phyloP scores from a whole-genome alignment of 2,888 invertebrate genomes.

The Chrysomela aeneicollis region DNA sequence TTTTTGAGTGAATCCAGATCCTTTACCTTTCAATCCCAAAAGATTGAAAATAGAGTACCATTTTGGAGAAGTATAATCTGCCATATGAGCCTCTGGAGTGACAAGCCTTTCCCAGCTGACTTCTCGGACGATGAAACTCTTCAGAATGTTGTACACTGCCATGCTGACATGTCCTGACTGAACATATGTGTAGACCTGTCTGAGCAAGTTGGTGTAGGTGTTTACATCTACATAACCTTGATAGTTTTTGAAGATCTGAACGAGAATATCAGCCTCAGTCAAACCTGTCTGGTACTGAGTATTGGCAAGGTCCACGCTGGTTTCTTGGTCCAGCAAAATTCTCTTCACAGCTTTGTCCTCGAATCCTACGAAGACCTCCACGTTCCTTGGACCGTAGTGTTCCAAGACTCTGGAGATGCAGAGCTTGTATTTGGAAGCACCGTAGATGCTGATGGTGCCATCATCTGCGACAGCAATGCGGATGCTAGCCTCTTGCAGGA shows the following conservation, averaged over 20 bases:
- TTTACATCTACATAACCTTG: constrained; percentile 39
- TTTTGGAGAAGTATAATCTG: too few relatives aligned
- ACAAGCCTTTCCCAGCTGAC: too few relatives aligned
- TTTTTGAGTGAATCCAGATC: too few relatives aligned
- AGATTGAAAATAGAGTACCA: too few relatives aligned
- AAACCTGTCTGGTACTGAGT: too few relatives aligned
- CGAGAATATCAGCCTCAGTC: constrained; percentile 35
- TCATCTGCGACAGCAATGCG: constrained; percentile 41
- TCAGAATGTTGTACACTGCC: constrained; percentile 28
- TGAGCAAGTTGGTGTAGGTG: constrained; percentile 38
- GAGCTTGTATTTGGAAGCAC: constrained; percentile 37
- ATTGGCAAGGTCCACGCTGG: background rate
- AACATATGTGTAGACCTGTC: constrained; percentile 37
- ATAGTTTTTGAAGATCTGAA: constrained; percentile 39
- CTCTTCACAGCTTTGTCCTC: constrained; percentile 37
- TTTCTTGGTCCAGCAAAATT: constrained; percentile 40
- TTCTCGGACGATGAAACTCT: too few relatives aligned
- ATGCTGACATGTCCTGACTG: constrained; percentile 37
- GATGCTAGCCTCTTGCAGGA: constrained; percentile 23
- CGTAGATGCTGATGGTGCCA: constrained; percentile 42
- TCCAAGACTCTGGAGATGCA: constrained; percentile 37
- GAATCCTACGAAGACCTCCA: constrained; percentile 41
- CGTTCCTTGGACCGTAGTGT: constrained; percentile 35
- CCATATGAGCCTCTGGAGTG: too few relatives aligned
- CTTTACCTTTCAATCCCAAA: too few relatives aligned